Base-by-base conservation (phyloP, 2,113 vertebrate species). In the Stigmatopora argus region DNA sequence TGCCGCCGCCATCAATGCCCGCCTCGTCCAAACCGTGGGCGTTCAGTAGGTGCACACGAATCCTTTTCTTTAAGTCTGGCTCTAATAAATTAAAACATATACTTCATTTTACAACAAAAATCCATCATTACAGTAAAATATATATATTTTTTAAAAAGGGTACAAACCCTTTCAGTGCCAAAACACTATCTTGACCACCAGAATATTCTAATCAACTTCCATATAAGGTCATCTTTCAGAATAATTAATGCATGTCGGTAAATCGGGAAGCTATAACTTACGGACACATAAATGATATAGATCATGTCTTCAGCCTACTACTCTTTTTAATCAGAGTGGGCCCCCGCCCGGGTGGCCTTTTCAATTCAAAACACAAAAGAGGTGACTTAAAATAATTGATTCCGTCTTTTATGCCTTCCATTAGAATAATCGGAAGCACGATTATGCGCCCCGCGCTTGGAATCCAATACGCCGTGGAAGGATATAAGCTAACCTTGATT, bases 1-100 rank as follows among this genome's bases (percentile, higher is more conserved):
- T 96, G 18, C 97, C 97, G 1, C 97, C 97, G 0, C 97, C 97
- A 19, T 99, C 97, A 5, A 99, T 98, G 31, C 97, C 97, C 0
- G 97, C 97, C 89, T 99, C 97, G 64, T 99, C 97, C 69, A 99
- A 90, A 51, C 97, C 97, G 0, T 98, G 96, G 1, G 97, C 92
- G 48, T 99, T 99, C 41, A 99, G 92, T 62, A 99, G 85, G 74
- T 99, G 97, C 64, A 99, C 97, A 15, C 97, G 90, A 78, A 98
- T 93, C 21, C 95, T 88, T 81, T 97, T 97, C 89, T 97, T 98
- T 57, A 99, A 87, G 78, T 98, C 96, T 0, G 97, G 93, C 70
- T 98, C 97, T 99, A n/a, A 35, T 12, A 21, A 44, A 44, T 46
- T 5, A 45, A 46, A 21, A 14, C 18, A 9, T 41, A 10, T 41